These are phyloP conservation scores for Apotomis betuletana DNA, from an alignment of 2,888 invertebrate species.

Conservation along the genomic window DNA sequence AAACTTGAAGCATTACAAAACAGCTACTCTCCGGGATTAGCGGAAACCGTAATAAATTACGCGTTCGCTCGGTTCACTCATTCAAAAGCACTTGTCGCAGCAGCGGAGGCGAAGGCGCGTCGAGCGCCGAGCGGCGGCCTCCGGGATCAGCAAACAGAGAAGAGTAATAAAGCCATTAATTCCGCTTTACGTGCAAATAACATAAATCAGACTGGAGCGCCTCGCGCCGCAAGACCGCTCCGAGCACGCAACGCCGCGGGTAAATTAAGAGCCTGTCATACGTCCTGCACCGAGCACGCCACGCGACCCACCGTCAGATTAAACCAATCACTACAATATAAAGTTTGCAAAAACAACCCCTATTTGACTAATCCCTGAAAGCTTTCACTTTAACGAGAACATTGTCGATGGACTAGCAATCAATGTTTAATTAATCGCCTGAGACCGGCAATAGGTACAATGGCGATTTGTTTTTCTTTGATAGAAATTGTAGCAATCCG, in stretches of 20 bases:
- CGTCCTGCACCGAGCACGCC: constrained; percentile 58
- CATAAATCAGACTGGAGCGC: constrained; percentile 80
- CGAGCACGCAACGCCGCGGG: constrained; percentile 65
- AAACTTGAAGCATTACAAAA: constrained; percentile 49
- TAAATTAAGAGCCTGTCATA: constrained; percentile 76
- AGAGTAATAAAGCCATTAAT: constrained; percentile 83
- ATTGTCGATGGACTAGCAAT: constrained; percentile 29
- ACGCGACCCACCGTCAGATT: constrained; percentile 53
- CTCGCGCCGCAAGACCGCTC: constrained; percentile 74
- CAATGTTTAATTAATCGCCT: constrained; percentile 36
- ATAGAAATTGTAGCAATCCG: constrained; percentile 22
- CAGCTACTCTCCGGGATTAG: constrained; percentile 51
- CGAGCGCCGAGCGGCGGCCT: constrained; percentile 59
- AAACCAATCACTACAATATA: constrained; percentile 56
- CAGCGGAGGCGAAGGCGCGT: constrained; percentile 61
- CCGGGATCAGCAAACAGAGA: constrained; percentile 77
- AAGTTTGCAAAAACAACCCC: constrained; percentile 34
- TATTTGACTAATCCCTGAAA: constrained; percentile 40
- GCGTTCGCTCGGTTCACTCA: constrained; percentile 63
- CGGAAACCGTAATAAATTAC: constrained; percentile 54
- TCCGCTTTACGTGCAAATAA: constrained; percentile 82
- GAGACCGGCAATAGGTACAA: constrained; percentile 33
- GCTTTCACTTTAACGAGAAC: constrained; percentile 34
- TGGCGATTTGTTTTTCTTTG: constrained; percentile 16
- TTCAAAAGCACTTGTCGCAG: constrained; percentile 66